Evolutionary conservation across 2,797 vertebrate genomes (phyloP), one percentile per base, ranked within the genome.

Genomic region (Anabas testudineus): DNA sequence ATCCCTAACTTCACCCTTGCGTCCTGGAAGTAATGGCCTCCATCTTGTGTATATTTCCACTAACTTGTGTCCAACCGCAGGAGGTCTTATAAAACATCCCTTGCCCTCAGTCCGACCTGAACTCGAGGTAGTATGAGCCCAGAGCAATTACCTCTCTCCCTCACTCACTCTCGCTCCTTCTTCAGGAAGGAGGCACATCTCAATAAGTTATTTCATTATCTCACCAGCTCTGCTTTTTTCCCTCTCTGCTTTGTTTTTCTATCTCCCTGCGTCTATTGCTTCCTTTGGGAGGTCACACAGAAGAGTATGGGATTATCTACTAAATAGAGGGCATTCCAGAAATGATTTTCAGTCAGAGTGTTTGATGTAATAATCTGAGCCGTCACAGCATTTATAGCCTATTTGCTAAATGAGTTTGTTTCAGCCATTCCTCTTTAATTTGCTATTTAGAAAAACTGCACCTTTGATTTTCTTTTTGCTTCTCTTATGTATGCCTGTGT

Each of bases 261-360:
- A 73, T 89, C 78, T 85, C 74, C 54, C 67, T 76, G 66, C 59
- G 45, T 73, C 61, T 69, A 83, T 71, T 76, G 81, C 81, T 80
- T 86, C 95, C 95, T 93, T 83, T 88, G 95, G 95, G 95, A 96
- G 94, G 95, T 95, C 93, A 95, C 91, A 89, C 91, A 59, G 67
- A 95, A 95, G 93, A 92, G 90, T 94, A 95, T 94, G 91, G 93
- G 95, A 96, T 97, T 96, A 97, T 96, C 94, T 95, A 88, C 89
- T 94, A 94, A 95, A 94, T 94, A 95, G 94, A 91, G 94, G 91
- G 90, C 93, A 87, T 94, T 92, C 89, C 88, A 93, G 91, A 95
- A 96, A 96, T 95, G 94, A 94, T 94, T 95, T 93, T 90, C 94
- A 94, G 93, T 95, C 93, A 95, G 95, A 96, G 95, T 96, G 94